Conservation (phyloP, 2,113 vertebrate genomes). For the Brienomyrus longianalis region DNA sequence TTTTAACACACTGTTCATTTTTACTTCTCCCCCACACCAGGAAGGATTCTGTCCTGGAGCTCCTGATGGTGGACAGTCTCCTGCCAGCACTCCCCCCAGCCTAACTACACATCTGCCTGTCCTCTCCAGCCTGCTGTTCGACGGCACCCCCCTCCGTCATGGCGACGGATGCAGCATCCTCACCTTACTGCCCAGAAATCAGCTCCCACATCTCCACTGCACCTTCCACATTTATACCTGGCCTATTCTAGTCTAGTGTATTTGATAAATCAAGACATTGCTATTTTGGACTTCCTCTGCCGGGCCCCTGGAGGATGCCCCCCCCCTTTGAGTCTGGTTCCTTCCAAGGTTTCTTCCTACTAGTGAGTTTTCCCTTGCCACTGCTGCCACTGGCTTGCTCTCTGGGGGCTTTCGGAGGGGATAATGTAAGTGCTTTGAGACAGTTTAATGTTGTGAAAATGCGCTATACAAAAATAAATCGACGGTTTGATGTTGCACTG, state of each 20-base stretch:
- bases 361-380: not conserved
- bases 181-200: not conserved
- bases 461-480: not conserved
- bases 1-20: not conserved
- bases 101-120: not conserved
- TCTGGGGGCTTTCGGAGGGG: not conserved
- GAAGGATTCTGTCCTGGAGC: not conserved
- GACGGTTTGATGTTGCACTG: not conserved
- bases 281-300: not conserved
- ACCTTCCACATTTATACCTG: not conserved
- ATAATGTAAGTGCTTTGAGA: not conserved
- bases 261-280: not conserved
- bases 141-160: not conserved
- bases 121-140: not conserved
- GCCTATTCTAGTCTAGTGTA: not conserved
- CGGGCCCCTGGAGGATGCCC: not conserved
- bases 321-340: not conserved
- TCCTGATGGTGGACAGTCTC: not conserved
- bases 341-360: not conserved
- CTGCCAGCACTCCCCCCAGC: no score
- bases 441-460: not conserved
- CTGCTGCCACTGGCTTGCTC: not conserved
- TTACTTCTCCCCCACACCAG: not conserved
- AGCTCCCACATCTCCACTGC: not conserved
- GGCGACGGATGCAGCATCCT: not conserved